Conservation (phyloP, 1,140 invertebrate genomes). For the Alviniconcha marisindica region DNA sequence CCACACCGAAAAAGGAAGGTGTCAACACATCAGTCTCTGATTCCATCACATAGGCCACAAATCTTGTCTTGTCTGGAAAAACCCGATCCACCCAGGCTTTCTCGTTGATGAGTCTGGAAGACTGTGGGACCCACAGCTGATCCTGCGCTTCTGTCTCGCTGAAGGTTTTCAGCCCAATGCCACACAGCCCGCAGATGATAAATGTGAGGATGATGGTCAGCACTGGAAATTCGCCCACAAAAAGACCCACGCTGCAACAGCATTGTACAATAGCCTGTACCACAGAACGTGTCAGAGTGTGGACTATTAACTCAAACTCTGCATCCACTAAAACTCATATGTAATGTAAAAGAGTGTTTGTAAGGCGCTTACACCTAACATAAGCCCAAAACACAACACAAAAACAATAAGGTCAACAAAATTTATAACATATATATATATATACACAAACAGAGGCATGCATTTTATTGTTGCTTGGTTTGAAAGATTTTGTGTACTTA, state of each 20-base stretch:
- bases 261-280: no score
- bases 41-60: constrained; percentile 46
- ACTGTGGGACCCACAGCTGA: constrained; percentile 60
- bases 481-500: no score
- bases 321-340: no score
- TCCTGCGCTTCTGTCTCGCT: constrained; percentile 51
- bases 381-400: no score
- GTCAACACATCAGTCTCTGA: constrained; percentile 51
- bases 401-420: no score
- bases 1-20: constrained; percentile 49
- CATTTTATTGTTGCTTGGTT: no score
- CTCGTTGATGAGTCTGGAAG: constrained; percentile 53
- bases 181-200: constrained; percentile 55
- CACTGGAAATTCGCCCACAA: constrained; percentile 56
- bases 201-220: constrained; percentile 56
- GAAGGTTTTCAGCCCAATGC: constrained; percentile 60
- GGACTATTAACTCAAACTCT: no score
- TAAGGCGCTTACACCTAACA: no score
- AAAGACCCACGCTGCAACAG: constrained; percentile 55
- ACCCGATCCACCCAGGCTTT: constrained; percentile 56
- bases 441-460: no score
- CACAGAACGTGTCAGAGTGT: no score
- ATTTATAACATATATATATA: no score
- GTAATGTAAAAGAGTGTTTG: no score
- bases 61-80: constrained; percentile 57